Evolutionary conservation across 1,140 invertebrate species (phyloP), one percentile per base, ranked within the genome.

Genomic region (Drosophila ananassae): DNA sequence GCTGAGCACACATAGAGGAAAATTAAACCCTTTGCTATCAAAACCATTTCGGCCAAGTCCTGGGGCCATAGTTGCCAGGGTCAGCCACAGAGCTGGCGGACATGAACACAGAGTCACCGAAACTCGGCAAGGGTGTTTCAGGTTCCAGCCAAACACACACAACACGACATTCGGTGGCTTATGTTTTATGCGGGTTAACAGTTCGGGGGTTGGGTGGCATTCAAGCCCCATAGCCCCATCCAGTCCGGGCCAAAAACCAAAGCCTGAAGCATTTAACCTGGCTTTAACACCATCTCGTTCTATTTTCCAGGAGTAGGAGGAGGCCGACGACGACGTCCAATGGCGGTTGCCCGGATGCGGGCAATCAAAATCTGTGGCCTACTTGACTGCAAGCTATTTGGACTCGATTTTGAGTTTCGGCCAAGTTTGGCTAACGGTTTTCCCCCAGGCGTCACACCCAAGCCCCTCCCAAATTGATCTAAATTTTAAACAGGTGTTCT

Each of bases 121-220:
- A 13, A 6, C 12, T 9, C 17, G 39, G 22, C 30, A 39, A 28
- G 39, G 13, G 47, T 12, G 39, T 8, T 30, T 32, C 13, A 8
- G 61, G n/a, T 30, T 30, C 6, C 53, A 9, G 17, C 32, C 34
- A 57, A 47, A 44, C 25, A 56, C 73, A 69, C 48, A 56, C 63
- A 50, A 62, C 79, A 60, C 47, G 50, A 39, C 39, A 47, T 63
- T 64, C 50, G 63, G 37, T 74, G 79, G 79, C 57, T 78, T 79
- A 82, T 75, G 64, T 66, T 68, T 72, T 75, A 82, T 82, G 79
- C 79, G 74, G 75, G 79, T 58, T 64, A 68, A 72, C 47, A 52
- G 13, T 44, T 44, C 17, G 39, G 30, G 50, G 46, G 44, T 10
- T 47, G 9, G 44, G 24, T 21, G 22, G 22, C 9, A 30, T 28